Conservation (phyloP, 2,888 invertebrate species). For the Diarsia dahlii region DNA sequence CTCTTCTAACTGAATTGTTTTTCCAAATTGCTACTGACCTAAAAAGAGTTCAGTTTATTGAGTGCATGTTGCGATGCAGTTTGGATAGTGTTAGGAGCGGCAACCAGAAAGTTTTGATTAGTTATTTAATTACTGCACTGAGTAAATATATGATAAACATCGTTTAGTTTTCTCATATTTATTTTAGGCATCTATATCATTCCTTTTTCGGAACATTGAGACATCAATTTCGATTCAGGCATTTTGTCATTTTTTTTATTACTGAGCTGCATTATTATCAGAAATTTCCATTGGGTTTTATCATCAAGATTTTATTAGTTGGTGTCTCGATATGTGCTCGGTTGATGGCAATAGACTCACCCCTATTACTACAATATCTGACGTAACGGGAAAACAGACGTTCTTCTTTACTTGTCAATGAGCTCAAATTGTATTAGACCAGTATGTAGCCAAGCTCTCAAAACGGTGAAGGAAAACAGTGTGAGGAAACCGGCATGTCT, state of each 20-base stretch:
- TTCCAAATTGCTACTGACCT: conserved; percentile 35
- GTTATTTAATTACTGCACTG: conserved; percentile 1
- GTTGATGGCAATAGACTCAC: neutral
- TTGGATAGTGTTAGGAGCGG: neutral
- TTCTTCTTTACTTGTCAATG: no score
- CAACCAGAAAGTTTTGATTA: neutral
- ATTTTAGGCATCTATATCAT: neutral
- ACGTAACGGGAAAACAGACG: no score
- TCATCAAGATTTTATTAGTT: neutral
- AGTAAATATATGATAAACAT: neutral
- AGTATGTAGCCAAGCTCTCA: no score
- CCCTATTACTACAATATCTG: neutral
- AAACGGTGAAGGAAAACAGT: no score
- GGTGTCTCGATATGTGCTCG: neutral
- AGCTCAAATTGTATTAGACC: no score
- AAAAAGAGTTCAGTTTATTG: conserved; percentile 27
- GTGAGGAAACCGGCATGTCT: no score
- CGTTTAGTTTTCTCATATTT: no score
- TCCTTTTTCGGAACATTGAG: neutral
- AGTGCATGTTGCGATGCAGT: conserved; percentile 29
- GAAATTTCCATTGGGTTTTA: neutral
- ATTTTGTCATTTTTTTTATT: neutral
- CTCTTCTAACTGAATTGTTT: conserved; percentile 30
- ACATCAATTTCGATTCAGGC: neutral
- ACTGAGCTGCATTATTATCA: neutral